These are phyloP conservation scores for Netelia inedita DNA, from an alignment of 2,888 invertebrate species.

Conservation along the genomic window DNA sequence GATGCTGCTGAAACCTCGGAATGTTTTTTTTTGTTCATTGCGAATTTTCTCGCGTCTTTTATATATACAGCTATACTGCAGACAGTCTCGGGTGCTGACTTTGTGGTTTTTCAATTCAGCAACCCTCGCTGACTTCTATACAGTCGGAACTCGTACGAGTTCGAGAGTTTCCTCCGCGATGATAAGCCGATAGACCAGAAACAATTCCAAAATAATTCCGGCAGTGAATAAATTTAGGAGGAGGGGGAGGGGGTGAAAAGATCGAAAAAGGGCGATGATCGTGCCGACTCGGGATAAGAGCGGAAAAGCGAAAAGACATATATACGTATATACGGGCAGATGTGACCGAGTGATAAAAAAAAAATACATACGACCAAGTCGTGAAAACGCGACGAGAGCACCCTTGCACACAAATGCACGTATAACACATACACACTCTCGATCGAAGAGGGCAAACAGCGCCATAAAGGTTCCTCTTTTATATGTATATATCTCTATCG, in stretches of 20 bases:
- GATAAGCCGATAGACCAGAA: conserved; percentile 60
- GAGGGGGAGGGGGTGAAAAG: conserved; percentile 50
- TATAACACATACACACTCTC: conserved; percentile 71
- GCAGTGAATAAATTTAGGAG: conserved; percentile 60
- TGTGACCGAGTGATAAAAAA: conserved; percentile 36
- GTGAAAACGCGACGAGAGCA: conserved; percentile 66
- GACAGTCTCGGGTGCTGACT: conserved; percentile 62
- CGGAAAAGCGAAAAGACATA: conserved; percentile 45
- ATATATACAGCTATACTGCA: conserved; percentile 22
- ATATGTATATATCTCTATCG: neutral
- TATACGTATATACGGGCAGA: conserved; percentile 34
- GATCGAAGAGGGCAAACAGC: conserved; percentile 80
- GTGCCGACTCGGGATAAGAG: conserved; percentile 39
- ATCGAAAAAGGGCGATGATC: conserved; percentile 42
- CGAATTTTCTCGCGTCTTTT: conserved; percentile 10
- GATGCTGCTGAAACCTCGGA: conserved; percentile 37
- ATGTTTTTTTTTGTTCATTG: conserved; percentile 16
- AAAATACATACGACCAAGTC: conserved; percentile 32
- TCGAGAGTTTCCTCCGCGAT: conserved; percentile 8
- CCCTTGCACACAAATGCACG: neutral
- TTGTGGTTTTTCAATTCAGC: conserved; percentile 65
- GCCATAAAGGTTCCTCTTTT: conserved; percentile 80
- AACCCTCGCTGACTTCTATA: conserved; percentile 31
- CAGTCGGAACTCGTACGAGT: neutral
- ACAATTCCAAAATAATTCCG: conserved; percentile 54